phyloP scores from a whole-genome alignment of 2,888 invertebrate species.

The Drosophila planitibia region DNA sequence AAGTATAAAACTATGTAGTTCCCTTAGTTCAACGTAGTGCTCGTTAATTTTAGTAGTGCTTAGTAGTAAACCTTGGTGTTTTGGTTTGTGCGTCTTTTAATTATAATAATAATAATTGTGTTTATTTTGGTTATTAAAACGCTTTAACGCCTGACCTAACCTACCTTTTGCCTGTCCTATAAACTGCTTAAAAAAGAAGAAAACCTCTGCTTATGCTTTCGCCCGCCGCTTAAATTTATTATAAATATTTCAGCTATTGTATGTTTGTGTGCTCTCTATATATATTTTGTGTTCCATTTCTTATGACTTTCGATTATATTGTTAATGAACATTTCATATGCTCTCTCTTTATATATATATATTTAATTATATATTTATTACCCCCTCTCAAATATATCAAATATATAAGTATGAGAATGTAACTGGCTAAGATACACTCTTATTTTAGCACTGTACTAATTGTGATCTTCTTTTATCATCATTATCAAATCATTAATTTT shows the following conservation, averaged over 20 bases:
- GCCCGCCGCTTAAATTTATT: slow-evolving; percentile 58
- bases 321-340: slow-evolving; percentile 33
- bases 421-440: slow-evolving; percentile 29
- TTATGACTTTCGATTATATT: slow-evolving; percentile 55
- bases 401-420: slow-evolving; percentile 39
- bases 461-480: slow-evolving; percentile 17
- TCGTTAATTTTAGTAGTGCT: slow-evolving; percentile 54
- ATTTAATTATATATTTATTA: slow-evolving; percentile 11
- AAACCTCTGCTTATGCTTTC: slow-evolving; percentile 82
- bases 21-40: slow-evolving; percentile 57
- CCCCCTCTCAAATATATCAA: slow-evolving; percentile 14
- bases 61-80: slow-evolving; percentile 52
- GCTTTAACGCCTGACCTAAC: slow-evolving; percentile 50
- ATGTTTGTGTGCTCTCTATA: slow-evolving; percentile 78
- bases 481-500: slow-evolving; percentile 29
- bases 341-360: slow-evolving; percentile 17
- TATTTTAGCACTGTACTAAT: slow-evolving; percentile 34
- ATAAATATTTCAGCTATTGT: slow-evolving; percentile 85
- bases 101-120: slow-evolving; percentile 30
- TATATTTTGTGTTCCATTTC: slow-evolving; percentile 70
- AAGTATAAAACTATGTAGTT: slow-evolving; percentile 58
- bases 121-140: slow-evolving; percentile 52
- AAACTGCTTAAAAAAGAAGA: slow-evolving; percentile 25
- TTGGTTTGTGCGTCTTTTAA: slow-evolving; percentile 48
- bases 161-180: slow-evolving; percentile 28